Conservation (phyloP, 1,140 invertebrate genomes). For the Pomacea maculata region DNA sequence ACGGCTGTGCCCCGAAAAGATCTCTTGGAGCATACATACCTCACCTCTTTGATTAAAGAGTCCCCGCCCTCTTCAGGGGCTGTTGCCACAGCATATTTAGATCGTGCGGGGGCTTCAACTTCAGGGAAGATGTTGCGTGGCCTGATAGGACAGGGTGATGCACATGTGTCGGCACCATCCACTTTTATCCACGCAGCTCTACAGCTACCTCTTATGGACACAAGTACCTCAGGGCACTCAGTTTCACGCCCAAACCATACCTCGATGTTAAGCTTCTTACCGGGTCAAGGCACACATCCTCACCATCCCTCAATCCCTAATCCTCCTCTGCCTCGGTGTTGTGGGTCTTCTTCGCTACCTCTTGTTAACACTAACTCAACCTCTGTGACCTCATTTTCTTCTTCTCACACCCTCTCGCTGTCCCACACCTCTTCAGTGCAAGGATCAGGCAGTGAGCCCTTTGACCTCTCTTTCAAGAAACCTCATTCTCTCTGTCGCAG, state of each 20-base stretch:
- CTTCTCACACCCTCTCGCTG: conserved; percentile 3
- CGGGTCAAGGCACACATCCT: conserved; percentile 19
- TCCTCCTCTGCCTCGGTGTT: conserved; percentile 18
- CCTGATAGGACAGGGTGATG: conserved; percentile 11
- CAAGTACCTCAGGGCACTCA: conserved; percentile 23
- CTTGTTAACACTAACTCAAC: conserved; percentile 19
- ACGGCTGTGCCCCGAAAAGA: background rate
- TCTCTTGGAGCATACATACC: conserved; percentile 18
- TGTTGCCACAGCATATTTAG: conserved; percentile 12
- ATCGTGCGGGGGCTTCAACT: conserved; percentile 12
- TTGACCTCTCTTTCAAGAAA: conserved; percentile 26
- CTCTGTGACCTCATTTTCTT: conserved; percentile 3
- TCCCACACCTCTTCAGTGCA: background rate
- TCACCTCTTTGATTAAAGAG: conserved; percentile 24
- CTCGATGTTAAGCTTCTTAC: conserved; percentile 18
- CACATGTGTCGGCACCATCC: background rate
- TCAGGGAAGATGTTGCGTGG: conserved; percentile 23
- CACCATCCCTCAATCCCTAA: conserved; percentile 8
- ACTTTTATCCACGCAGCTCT: conserved; percentile 31
- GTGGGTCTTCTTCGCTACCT: conserved; percentile 23
- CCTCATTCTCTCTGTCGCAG: background rate
- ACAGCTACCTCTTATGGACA: conserved; percentile 30
- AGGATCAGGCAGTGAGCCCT: conserved; percentile 1
- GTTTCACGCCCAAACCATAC: conserved; percentile 8
- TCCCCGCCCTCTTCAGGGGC: conserved; percentile 15